These are phyloP conservation scores for Dromaius novaehollandiae DNA, from an alignment of 2,113 vertebrate species.

Conservation along the genomic window DNA sequence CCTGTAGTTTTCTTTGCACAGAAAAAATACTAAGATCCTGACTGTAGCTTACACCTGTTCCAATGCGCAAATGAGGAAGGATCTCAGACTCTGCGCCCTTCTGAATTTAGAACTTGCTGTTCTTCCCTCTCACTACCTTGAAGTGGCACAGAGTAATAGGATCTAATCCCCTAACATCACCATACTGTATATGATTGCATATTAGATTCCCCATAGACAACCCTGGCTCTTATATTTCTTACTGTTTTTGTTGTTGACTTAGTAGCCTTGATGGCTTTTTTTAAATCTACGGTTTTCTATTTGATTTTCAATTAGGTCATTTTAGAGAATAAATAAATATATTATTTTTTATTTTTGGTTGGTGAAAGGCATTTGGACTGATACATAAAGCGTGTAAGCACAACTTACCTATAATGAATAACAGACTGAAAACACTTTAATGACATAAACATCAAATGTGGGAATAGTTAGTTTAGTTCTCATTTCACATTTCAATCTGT, in stretches of 20 bases:
- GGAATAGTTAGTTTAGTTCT: background rate
- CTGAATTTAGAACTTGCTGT: slow-evolving; percentile 13
- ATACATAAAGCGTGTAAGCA: background rate
- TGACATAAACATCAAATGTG: background rate
- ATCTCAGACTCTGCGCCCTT: background rate
- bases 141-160: background rate
- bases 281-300: background rate
- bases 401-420: background rate
- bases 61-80: background rate
- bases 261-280: background rate
- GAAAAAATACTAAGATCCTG: background rate
- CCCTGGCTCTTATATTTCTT: background rate
- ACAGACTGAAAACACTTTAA: too few species aligned
- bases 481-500: background rate
- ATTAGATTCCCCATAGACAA: background rate
- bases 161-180: background rate
- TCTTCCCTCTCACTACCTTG: slow-evolving; percentile 6
- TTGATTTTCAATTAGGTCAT: background rate
- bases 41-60: slow-evolving; percentile 18
- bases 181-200: background rate
- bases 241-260: background rate
- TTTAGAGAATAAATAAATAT: background rate
- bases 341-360: background rate
- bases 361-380: background rate
- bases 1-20: background rate